A percentile compares a stretch with the other conserved stretches of the same genome.
Conservation (phyloP, 92 coral and sea anemone genomes). For the Bergia puertoricense region DNA sequence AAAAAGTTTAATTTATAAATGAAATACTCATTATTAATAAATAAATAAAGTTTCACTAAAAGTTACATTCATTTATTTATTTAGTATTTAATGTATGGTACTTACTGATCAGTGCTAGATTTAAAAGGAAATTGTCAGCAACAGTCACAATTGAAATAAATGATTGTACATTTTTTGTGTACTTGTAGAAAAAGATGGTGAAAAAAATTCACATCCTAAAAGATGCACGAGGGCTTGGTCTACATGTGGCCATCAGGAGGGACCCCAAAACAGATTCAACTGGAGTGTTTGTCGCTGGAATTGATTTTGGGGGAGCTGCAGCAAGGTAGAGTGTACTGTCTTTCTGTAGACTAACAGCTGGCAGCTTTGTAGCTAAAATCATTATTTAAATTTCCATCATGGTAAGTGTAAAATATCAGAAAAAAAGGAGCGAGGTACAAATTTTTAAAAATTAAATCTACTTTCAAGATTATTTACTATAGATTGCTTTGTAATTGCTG, state of each 20-base stretch:
- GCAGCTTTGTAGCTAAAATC: neutral
- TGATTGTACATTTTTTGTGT: neutral
- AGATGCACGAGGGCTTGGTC: conserved; percentile 90
- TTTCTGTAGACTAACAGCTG: neutral
- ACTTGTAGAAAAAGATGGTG: conserved; percentile 51
- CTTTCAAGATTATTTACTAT: no score
- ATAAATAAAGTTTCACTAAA: no score
- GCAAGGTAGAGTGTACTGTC: conserved; percentile 60
- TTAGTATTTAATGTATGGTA: no score
- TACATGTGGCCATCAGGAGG: conserved; percentile 73
- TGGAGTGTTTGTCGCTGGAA: conserved; percentile 81
- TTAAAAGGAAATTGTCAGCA: neutral
- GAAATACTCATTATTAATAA: no score
- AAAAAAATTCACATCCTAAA: conserved; percentile 91
- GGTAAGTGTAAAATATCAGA: no score
- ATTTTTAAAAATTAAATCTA: no score
- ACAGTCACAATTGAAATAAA: neutral
- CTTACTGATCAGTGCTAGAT: no score
- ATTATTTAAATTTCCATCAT: neutral
- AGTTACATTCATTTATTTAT: no score
- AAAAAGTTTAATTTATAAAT: no score
- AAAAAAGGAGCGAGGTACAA: no score
- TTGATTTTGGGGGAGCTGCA: conserved; percentile 93
- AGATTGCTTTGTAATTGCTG: no score
- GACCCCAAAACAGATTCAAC: conserved; percentile 60